phyloP scores from a whole-genome alignment of 2,888 invertebrate genomes.

The Celastrina argiolus region DNA sequence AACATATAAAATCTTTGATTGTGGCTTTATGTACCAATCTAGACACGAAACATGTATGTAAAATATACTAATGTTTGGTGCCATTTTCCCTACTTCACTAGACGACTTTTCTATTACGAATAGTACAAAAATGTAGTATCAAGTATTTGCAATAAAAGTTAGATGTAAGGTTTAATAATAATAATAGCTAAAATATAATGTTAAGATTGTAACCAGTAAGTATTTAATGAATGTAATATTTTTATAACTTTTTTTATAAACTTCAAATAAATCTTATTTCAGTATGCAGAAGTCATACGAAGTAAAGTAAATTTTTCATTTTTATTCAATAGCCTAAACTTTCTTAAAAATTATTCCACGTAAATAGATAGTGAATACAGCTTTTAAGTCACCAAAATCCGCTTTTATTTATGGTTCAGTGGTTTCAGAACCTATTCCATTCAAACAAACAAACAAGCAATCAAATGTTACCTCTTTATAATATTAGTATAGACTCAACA shows the following conservation, averaged over 20 bases:
- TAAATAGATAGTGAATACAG: too few species aligned
- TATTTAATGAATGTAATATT: not conserved
- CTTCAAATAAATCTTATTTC: not conserved
- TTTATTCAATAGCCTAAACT: not conserved
- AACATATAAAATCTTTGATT: not conserved
- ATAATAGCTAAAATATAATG: not conserved
- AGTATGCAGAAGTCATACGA: too few species aligned
- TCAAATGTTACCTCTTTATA: too few species aligned
- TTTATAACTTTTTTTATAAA: conserved; percentile 5
- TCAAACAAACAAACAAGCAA: too few species aligned
- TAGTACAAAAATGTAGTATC: conserved; percentile 14
- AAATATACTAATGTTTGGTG: not conserved
- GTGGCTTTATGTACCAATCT: not conserved
- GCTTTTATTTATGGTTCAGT: too few species aligned
- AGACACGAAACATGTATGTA: too few species aligned
- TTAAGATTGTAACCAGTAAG: conserved; percentile 9
- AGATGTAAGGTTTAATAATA: not conserved
- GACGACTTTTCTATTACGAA: not conserved
- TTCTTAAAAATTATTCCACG: not conserved
- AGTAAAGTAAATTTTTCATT: not conserved
- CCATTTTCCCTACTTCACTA: not conserved
- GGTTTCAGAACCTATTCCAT: too few species aligned
- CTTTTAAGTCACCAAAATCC: too few species aligned
- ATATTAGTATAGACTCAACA: too few species aligned
- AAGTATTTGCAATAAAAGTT: not conserved